Conservation (phyloP, 2,113 vertebrate genomes). For the Sarotherodon lohbergeri region DNA sequence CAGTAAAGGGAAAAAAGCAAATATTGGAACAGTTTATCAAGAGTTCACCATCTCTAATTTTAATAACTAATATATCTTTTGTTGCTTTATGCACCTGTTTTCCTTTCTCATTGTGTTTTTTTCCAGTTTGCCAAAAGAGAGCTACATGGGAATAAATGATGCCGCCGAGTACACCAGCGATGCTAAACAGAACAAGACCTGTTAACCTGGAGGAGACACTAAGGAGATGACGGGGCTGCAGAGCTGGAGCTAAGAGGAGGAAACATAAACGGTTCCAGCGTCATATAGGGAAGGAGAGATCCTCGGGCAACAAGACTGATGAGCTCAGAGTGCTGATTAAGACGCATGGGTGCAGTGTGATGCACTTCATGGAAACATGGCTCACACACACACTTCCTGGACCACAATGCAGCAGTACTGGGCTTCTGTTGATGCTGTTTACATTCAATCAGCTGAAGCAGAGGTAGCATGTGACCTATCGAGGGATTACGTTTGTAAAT, state of each 20-base stretch:
- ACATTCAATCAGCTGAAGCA: background rate
- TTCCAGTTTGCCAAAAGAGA: background rate
- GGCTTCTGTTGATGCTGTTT: background rate
- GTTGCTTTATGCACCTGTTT: background rate
- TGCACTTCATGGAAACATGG: background rate
- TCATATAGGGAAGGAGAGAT: background rate
- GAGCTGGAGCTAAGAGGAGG: background rate
- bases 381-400: background rate
- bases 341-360: background rate
- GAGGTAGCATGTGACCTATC: background rate
- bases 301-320: background rate
- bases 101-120: background rate
- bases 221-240: background rate
- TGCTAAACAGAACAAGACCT: background rate
- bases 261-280: background rate
- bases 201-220: background rate
- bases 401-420: background rate
- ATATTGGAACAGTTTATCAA: background rate
- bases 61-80: background rate
- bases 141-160: background rate
- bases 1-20: background rate
- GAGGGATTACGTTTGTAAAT: background rate
- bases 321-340: background rate
- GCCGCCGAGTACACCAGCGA: background rate
- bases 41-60: background rate